Percentiles rank a stretch among this genome's conserved stretches.
Evolutionary conservation across 2,888 invertebrate species (phyloP).

Genomic region (Archips xylosteana): DNA sequence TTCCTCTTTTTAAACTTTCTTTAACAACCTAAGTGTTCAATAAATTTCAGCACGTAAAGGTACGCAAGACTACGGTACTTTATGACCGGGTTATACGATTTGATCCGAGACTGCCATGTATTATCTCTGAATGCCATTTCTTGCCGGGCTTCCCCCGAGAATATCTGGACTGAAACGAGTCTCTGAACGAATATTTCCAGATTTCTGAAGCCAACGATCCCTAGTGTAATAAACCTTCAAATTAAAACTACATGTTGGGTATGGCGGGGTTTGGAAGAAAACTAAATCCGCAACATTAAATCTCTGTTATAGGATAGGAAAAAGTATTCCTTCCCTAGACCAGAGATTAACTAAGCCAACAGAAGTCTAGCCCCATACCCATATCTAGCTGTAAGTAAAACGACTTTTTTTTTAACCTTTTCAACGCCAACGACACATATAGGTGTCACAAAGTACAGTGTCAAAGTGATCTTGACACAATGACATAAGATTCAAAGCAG

Average conservation of each 20-base stretch:
- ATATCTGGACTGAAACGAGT: conserved; percentile 47
- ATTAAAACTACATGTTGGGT: conserved; percentile 28
- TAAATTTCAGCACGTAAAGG: not conserved
- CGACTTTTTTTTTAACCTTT: no score
- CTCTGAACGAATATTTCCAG: conserved; percentile 51
- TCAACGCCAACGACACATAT: no score
- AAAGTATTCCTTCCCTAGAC: not conserved
- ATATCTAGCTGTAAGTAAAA: not conserved
- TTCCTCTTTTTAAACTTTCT: not conserved
- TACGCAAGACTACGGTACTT: not conserved
- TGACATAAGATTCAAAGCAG: no score
- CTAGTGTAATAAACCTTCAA: conserved; percentile 37
- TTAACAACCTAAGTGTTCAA: not conserved
- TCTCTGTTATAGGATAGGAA: not conserved
- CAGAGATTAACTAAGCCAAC: no score
- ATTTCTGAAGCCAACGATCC: conserved; percentile 49
- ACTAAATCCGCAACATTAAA: not conserved
- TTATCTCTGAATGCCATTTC: conserved; percentile 51
- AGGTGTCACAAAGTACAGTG: no score
- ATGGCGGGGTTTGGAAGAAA: not conserved
- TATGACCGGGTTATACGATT: conserved; percentile 43
- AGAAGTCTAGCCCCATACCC: not conserved
- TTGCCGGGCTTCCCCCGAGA: conserved; percentile 47
- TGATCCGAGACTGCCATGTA: conserved; percentile 38
- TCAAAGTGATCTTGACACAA: no score